These are phyloP conservation scores for Neodiprion fabricii DNA, from an alignment of 1,140 invertebrate genomes.

Conservation along the genomic window DNA sequence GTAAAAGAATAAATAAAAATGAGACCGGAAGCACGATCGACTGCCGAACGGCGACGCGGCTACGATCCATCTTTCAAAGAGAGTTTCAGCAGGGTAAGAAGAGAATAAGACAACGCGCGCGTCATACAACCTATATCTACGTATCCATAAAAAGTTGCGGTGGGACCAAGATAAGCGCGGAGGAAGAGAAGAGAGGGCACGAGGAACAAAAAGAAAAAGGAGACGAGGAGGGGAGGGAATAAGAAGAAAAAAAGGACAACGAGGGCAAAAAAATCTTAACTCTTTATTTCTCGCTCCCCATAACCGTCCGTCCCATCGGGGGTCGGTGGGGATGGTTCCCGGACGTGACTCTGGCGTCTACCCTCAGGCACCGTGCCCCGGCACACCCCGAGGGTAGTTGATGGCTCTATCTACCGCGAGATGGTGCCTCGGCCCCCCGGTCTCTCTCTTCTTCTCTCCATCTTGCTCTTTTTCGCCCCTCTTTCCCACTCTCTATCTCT, in stretches of 20 bases:
- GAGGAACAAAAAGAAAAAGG: background rate
- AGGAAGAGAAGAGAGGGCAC: background rate
- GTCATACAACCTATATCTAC: too few relatives aligned
- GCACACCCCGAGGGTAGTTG: slow-evolving; percentile 9
- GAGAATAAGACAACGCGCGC: too few relatives aligned
- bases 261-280: background rate
- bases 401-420: slow-evolving; percentile 15
- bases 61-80: background rate
- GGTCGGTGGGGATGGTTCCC: background rate
- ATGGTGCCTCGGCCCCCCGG: background rate
- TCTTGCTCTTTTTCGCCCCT: background rate
- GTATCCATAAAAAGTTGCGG: too few relatives aligned
- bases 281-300: slow-evolving; percentile 16
- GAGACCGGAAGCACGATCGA: background rate
- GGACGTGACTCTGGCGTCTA: slow-evolving; percentile 11
- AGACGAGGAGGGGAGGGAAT: background rate
- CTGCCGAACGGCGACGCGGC: background rate
- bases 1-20: background rate
- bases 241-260: slow-evolving; percentile 7
- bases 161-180: background rate
- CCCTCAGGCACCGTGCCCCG: background rate
- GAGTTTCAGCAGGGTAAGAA: background rate
- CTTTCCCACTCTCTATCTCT: background rate
- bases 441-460: background rate
- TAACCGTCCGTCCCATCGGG: slow-evolving; percentile 12